Conservation (phyloP, 30 jellyfish, hydroid and myxozoan species). For the Rhopilema esculentum region DNA sequence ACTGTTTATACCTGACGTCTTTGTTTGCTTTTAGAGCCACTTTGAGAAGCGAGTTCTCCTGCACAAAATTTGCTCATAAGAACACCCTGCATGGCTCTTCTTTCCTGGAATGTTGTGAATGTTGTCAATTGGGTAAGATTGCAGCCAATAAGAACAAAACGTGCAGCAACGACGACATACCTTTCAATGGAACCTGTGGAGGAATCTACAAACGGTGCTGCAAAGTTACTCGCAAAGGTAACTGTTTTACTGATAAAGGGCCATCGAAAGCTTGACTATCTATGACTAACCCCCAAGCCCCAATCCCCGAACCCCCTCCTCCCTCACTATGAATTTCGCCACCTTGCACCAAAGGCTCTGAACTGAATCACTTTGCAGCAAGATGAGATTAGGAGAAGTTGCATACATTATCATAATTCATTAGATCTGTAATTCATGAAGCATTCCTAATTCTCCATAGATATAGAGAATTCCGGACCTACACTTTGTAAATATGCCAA, state of each 20-base stretch:
- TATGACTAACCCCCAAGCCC: neutral
- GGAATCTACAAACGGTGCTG: constrained; percentile 71
- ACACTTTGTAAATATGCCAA: constrained; percentile 55
- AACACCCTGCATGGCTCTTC: constrained; percentile 62
- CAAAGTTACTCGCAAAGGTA: constrained; percentile 34
- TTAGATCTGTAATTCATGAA: neutral
- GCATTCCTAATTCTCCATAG: neutral
- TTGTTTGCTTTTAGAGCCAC: constrained; percentile 2
- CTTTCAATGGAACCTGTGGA: constrained; percentile 65
- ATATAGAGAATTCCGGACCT: constrained; percentile 44
- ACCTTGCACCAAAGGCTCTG: no score
- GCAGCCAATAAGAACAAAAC: constrained; percentile 65
- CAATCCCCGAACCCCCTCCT: no score
- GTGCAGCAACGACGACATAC: constrained; percentile 35
- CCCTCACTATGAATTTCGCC: no score
- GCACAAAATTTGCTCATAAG: constrained; percentile 37
- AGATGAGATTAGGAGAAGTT: no score
- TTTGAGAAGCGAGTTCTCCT: constrained; percentile 13
- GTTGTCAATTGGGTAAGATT: constrained; percentile 69
- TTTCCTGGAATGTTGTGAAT: constrained; percentile 74
- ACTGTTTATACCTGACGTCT: no score
- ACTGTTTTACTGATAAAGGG: neutral
- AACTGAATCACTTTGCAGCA: no score
- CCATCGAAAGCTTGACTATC: neutral
- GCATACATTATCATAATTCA: no score